Conservation (phyloP, 2,797 vertebrate genomes). For the Cetoscarus ocellatus region DNA sequence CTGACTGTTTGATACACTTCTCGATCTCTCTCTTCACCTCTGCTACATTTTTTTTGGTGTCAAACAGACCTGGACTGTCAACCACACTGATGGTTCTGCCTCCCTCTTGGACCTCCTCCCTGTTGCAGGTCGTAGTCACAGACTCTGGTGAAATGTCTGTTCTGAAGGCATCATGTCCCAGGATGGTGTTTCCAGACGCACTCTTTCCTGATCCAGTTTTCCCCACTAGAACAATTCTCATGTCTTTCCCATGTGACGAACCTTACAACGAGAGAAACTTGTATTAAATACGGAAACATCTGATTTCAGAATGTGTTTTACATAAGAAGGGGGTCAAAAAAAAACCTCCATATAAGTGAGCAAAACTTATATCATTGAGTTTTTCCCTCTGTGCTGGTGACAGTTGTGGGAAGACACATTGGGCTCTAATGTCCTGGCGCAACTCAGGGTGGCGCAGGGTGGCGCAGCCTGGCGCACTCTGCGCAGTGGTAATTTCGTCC, state of each 20-base stretch:
- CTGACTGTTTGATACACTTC: conserved; percentile 28
- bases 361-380: no score
- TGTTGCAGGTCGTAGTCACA: conserved; percentile 46
- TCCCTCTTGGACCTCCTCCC: accelerated
- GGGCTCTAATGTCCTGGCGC: no score
- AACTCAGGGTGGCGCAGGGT: no score
- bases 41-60: conserved; percentile 27
- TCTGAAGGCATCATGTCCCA: conserved; percentile 12
- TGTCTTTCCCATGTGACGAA: background rate
- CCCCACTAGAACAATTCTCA: conserved; percentile 59
- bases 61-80: conserved; percentile 66
- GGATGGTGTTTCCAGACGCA: conserved; percentile 66
- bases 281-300: no score
- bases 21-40: conserved; percentile 29
- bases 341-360: background rate
- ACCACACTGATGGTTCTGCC: conserved; percentile 8
- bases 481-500: no score
- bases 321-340: background rate
- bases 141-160: conserved; percentile 18
- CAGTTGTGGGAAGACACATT: no score
- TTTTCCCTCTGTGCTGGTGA: no score
- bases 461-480: no score
- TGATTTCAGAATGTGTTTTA: no score
- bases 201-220: conserved; percentile 71
- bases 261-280: conserved; percentile 1